Evolutionary conservation across 2,113 vertebrate species (phyloP).

Genomic region (Trogon surrucura): DNA sequence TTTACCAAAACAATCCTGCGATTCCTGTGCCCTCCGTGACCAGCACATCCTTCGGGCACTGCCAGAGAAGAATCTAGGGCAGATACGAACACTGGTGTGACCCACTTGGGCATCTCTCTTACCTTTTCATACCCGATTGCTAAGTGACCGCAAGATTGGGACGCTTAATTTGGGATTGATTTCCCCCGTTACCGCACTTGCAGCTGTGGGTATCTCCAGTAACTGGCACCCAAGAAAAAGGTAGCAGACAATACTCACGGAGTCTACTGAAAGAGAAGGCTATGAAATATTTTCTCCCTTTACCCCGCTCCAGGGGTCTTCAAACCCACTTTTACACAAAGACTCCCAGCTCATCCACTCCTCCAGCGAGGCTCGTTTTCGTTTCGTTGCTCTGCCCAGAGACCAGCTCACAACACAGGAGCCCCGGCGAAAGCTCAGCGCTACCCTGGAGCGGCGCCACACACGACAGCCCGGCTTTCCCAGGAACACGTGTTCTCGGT

Average conservation of each 20-base stretch:
- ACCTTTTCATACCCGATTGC: not conserved
- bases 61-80: not conserved
- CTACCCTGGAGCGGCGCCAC: not conserved
- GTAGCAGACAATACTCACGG: not conserved
- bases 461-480: not conserved
- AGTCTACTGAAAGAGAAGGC: not conserved
- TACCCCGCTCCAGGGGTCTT: not conserved
- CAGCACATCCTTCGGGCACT: not conserved
- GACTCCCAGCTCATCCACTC: not conserved
- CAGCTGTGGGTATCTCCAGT: not conserved
- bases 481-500: not conserved
- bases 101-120: not conserved
- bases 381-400: not conserved
- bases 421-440: not conserved
- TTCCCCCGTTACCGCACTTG: not conserved
- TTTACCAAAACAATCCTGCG: too few relatives aligned
- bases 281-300: not conserved
- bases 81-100: not conserved
- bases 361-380: not conserved
- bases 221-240: not conserved
- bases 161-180: not conserved
- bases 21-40: not conserved
- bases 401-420: rapidly evolving
- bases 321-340: not conserved
- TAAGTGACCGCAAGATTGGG: not conserved